These are phyloP conservation scores for Henricia sp. DNA, from an alignment of 53 echinoderm and acorn worm species.

Conservation along the genomic window DNA sequence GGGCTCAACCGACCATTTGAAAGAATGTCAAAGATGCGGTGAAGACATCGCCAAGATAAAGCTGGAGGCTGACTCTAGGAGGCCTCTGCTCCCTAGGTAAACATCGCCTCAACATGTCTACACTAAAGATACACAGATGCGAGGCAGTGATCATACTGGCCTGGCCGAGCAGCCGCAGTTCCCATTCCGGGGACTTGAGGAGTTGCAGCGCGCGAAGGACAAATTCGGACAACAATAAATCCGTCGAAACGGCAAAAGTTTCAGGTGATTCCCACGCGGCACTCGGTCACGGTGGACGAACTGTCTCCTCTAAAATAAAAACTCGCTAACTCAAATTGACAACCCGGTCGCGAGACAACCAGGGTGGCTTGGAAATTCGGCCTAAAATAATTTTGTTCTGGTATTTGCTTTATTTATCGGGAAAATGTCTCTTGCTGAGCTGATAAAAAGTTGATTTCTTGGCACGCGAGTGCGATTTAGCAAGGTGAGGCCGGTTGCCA, in stretches of 20 bases:
- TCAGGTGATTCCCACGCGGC: conserved; percentile 46
- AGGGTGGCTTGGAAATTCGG: conserved; percentile 26
- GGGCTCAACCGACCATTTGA: conserved; percentile 25
- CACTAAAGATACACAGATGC: conserved; percentile 1
- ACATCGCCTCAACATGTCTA: conserved; percentile 31
- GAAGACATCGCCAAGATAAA: conserved; percentile 28
- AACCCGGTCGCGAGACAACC: conserved; percentile 17
- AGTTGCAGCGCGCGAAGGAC: conserved; percentile 12
- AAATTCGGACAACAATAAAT: conserved; percentile 38
- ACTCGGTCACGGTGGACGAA: conserved; percentile 22
- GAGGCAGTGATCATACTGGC: conserved; percentile 28
- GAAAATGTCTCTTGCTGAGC: conserved; percentile 6
- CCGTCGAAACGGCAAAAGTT: conserved; percentile 28
- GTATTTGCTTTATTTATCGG: conserved; percentile 34
- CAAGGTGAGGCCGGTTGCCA: conserved; percentile 6
- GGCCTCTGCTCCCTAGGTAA: conserved; percentile 49
- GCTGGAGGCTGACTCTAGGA: conserved; percentile 1
- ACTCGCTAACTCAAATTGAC: conserved; percentile 47
- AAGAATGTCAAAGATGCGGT: conserved; percentile 58
- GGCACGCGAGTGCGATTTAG: conserved; percentile 14
- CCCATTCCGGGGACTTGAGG: conserved; percentile 35
- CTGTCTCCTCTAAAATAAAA: conserved; percentile 24
- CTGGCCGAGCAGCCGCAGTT: conserved; percentile 41
- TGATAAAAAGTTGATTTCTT: not conserved
- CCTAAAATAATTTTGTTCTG: not conserved